Evolutionary conservation across 2,113 vertebrate species (phyloP).

Genomic region (Semicossyphus pulcher): DNA sequence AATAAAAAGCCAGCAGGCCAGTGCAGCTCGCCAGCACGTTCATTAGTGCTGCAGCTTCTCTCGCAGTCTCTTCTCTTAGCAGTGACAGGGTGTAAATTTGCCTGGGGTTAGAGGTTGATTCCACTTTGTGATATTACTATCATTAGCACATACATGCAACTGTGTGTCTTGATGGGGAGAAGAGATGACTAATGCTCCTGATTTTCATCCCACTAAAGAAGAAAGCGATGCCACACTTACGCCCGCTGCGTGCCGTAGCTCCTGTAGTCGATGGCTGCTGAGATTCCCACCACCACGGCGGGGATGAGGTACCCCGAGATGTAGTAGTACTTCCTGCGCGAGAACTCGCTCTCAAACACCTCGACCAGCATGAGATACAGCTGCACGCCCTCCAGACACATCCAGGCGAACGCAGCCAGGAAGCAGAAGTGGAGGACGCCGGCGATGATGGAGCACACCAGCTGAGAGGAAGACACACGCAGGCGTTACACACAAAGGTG

Average conservation of each 20-base stretch:
- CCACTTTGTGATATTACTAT: slow-evolving; percentile 68
- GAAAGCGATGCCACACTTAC: slow-evolving; percentile 87
- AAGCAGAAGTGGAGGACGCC: slow-evolving; percentile 98
- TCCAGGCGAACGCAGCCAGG: slow-evolving; percentile 98
- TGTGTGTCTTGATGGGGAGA: slow-evolving; percentile 15
- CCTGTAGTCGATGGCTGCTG: slow-evolving; percentile 95
- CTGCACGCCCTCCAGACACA: slow-evolving; percentile 98
- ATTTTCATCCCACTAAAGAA: slow-evolving; percentile 10
- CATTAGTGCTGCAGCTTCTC: slow-evolving; percentile 68
- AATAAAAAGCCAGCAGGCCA: slow-evolving; percentile 64
- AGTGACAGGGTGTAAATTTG: slow-evolving; percentile 72
- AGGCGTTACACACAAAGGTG: slow-evolving; percentile 8
- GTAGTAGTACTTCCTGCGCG: slow-evolving; percentile 97
- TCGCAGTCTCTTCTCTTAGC: slow-evolving; percentile 51
- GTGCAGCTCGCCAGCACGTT: slow-evolving; percentile 59
- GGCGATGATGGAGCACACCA: slow-evolving; percentile 95
- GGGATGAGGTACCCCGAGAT: slow-evolving; percentile 95
- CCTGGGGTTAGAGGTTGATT: slow-evolving; percentile 50
- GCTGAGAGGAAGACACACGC: slow-evolving; percentile 79
- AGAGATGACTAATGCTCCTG: background rate
- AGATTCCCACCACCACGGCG: slow-evolving; percentile 93
- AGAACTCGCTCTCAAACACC: slow-evolving; percentile 99
- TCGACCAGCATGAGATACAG: slow-evolving; percentile 99
- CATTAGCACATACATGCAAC: slow-evolving; percentile 59
- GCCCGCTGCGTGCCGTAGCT: slow-evolving; percentile 95